Conservation (phyloP, 2,797 vertebrate species). For the Rhinatrema bivittatum region DNA sequence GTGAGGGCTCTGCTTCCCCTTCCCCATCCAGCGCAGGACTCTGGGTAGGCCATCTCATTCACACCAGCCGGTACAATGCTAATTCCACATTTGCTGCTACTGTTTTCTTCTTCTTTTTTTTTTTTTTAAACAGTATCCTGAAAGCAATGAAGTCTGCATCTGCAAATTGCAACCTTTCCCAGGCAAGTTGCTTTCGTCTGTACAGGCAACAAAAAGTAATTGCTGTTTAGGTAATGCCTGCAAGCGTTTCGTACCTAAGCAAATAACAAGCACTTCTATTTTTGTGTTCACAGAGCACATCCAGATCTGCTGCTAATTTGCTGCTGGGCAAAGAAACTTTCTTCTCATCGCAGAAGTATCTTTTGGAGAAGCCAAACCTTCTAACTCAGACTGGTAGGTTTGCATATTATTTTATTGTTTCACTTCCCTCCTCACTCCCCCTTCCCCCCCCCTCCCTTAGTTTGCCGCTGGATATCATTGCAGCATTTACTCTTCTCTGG, state of each 20-base stretch:
- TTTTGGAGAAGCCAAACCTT: conserved; percentile 72
- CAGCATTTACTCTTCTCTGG: no score
- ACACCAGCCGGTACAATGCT: no score
- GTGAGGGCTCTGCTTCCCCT: no score
- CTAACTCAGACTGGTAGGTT: conserved; percentile 70
- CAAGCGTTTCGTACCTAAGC: no score
- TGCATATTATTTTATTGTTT: not conserved
- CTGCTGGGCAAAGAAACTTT: conserved; percentile 81
- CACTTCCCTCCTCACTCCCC: not conserved
- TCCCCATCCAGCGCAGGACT: no score
- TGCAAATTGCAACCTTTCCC: conserved; percentile 73
- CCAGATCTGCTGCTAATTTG: conserved; percentile 72
- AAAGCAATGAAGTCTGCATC: conserved; percentile 92
- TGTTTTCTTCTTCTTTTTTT: not conserved
- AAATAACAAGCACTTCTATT: conserved; percentile 19
- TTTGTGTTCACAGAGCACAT: conserved; percentile 64
- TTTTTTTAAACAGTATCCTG: conserved; percentile 69
- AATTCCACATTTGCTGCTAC: no score
- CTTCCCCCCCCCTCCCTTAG: not conserved
- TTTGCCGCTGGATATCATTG: no score
- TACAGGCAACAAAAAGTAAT: no score
- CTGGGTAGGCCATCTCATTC: no score
- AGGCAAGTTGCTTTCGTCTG: conserved; percentile 58
- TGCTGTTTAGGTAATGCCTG: no score
- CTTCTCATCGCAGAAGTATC: conserved; percentile 78